Evolutionary conservation across 2,113 vertebrate genomes (phyloP), one percentile per base, ranked within the genome.

Genomic region (Salminus brasiliensis): DNA sequence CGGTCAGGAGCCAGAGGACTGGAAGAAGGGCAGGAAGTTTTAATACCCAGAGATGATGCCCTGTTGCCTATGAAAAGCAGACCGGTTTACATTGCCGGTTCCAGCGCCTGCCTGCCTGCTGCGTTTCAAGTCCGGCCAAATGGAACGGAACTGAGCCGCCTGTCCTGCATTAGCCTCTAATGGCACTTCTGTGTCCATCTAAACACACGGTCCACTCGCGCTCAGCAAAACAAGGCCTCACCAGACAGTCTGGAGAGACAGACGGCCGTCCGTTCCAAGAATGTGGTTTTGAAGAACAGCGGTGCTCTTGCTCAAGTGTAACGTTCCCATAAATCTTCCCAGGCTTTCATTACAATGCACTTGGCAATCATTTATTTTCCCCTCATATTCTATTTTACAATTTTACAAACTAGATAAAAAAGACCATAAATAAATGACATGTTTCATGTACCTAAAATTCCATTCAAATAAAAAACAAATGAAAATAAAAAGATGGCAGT

Each of bases 341-440:
- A 79, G 95, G 95, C 94, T 95, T 96, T 97, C 96, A 96, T 96
- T 95, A 94, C 93, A 96, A 97, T 93, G 94, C 95, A 91, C 87
- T 88, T 89, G 88, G 87, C 89, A 90, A 94, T 96, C 95, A 91
- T 89, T 95, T 94, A 92, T 93, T 93, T 92, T 67, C 30, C 93
- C 87, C 71, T 85, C 93, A 94, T 89, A 89, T 95, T 97, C 92
- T 93, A 93, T 96, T 96, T 97, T 98, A 98, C 96, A 98, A 96
- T 95, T 95, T 95, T 97, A 97, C 96, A 98, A 97, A 96, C 96
- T 98, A 96, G 94, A 94, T 97, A 95, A 95, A 97, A 97, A 96
- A 95, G 93, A 95, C 92, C 95, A 98, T 99, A 98, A 99, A 99
- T 99, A 97, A 97, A 98, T 93, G 95, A 96, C 96, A 97, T 93